These are phyloP conservation scores for Bostrychus sinensis DNA, from an alignment of 2,113 vertebrate genomes.

Conservation along the genomic window DNA sequence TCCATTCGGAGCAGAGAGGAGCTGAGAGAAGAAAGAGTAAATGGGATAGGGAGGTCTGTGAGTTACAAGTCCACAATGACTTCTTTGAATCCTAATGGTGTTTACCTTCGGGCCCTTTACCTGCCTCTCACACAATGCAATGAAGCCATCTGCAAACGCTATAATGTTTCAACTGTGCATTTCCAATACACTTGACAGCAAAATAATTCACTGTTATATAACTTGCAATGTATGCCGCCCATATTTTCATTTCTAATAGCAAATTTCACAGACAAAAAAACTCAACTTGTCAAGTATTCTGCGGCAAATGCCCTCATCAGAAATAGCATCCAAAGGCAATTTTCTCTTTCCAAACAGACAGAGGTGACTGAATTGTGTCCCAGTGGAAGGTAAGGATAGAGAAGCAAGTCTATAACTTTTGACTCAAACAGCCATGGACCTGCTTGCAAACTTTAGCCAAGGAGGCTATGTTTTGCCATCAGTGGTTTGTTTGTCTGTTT, in stretches of 20 bases:
- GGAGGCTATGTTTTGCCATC: too few relatives aligned
- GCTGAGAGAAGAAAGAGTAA: conserved; percentile 6
- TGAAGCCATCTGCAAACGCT: conserved; percentile 4
- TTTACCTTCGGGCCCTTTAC: conserved; percentile 19
- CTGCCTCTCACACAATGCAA: conserved; percentile 5
- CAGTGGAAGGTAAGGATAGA: conserved; percentile 34
- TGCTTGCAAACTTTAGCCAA: too few relatives aligned
- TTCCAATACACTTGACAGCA: conserved; percentile 6
- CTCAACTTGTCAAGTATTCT: conserved; percentile 24
- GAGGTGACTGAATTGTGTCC: conserved; percentile 28
- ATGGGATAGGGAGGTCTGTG: conserved; percentile 16
- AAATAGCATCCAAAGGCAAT: conserved; percentile 45
- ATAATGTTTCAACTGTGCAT: neutral
- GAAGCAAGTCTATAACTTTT: conserved; percentile 31
- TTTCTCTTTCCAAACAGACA: conserved; percentile 26
- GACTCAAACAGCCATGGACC: neutral
- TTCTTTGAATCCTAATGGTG: conserved; percentile 40
- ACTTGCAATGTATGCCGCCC: conserved; percentile 14
- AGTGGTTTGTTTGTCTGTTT: too few relatives aligned
- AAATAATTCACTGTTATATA: conserved; percentile 30
- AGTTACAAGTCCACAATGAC: conserved; percentile 18
- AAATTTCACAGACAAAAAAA: conserved; percentile 43
- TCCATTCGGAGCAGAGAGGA: conserved; percentile 13
- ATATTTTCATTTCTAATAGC: conserved; percentile 22
- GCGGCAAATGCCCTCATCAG: conserved; percentile 36